Conservation (phyloP, 2,888 invertebrate genomes). For the Neoascia interrupta region DNA sequence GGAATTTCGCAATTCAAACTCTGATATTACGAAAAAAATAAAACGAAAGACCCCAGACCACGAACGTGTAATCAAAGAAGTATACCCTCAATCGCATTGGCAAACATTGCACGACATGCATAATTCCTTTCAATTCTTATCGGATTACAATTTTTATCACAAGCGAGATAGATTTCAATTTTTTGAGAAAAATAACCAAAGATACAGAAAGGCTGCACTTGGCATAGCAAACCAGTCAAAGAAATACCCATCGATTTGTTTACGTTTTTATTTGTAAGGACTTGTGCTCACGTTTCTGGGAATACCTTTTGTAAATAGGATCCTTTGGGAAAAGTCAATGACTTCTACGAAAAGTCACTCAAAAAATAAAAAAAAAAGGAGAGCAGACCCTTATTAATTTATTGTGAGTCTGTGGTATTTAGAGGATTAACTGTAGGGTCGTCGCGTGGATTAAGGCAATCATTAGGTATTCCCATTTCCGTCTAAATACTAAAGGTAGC, state of each 20-base stretch:
- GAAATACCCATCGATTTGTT: slow-evolving; percentile 11
- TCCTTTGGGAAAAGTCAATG: slow-evolving; percentile 2
- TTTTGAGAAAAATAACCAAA: too few relatives aligned
- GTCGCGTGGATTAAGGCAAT: slow-evolving; percentile 32
- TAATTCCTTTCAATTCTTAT: slow-evolving; percentile 45
- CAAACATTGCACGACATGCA: slow-evolving; percentile 48
- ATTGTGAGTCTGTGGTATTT: slow-evolving; percentile 4
- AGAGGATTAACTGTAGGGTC: slow-evolving; percentile 3
- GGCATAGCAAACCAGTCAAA: too few relatives aligned
- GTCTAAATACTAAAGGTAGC: too few relatives aligned
- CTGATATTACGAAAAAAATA: slow-evolving; percentile 14
- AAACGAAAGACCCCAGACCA: slow-evolving; percentile 9
- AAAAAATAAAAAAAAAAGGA: too few relatives aligned
- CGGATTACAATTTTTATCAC: slow-evolving; percentile 46
- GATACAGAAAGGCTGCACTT: too few relatives aligned
- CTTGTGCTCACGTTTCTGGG: slow-evolving; percentile 3
- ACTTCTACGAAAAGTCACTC: background rate
- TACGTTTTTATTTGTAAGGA: slow-evolving; percentile 19
- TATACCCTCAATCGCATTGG: slow-evolving; percentile 42
- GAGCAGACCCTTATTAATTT: background rate
- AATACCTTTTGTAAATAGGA: slow-evolving; percentile 20
- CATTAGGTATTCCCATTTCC: slow-evolving; percentile 29
- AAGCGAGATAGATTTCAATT: slow-evolving; percentile 12
- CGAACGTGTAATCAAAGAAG: slow-evolving; percentile 46
- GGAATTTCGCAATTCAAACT: slow-evolving; percentile 15